Base-by-base conservation (phyloP, 2,113 vertebrate genomes). In the Cacatua alba region DNA sequence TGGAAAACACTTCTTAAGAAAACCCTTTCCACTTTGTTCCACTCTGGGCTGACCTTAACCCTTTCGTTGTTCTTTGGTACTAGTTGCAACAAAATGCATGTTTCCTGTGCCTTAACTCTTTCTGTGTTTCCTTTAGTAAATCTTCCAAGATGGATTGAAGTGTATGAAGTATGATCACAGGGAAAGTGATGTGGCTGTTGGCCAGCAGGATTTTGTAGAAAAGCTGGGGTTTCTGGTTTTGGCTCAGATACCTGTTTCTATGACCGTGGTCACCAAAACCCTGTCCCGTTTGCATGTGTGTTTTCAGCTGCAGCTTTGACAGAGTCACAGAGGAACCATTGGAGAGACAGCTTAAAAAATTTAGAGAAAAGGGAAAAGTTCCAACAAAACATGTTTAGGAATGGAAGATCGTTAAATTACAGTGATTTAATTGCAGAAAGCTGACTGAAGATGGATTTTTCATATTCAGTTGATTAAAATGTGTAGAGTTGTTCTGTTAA, bases 41-140 rank as follows among this genome's bases (percentile, higher is more conserved):
- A 5, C 35, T 25, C n/a, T 18, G 3, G 2, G 4, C 33, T 15
- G 13, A 25, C 13, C 12, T 33, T n/a, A 28, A 51, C 0, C 1
- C 23, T 53, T 60, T 44, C 14, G 3, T 62, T 78, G 26, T 39
- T 26, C 33, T 72, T 57, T 19, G 13, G 24, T n/a, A 20, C 37
- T 13, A 9, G 35, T 70, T 26, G 13, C 19, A 46, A 31, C 37
- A 68, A 29, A 91, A 64, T 3, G 3, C 4, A 0, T 12, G 26
- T 83, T 90, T 83, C 10, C 24, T 21, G 6, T 41, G 25, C 13
- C 62, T 69, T 35, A 14, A 13, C 71, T 59, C 49, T 15, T 31
- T 46, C 17, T 79, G 12, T 23, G 55, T 23, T 77, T 64, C 25
- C 62, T 65, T 31, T 2, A 88, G 60, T 44, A 33, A 37, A 17